These are phyloP conservation scores for Eilema sororculum DNA, from an alignment of 2,888 invertebrate species.

Conservation along the genomic window DNA sequence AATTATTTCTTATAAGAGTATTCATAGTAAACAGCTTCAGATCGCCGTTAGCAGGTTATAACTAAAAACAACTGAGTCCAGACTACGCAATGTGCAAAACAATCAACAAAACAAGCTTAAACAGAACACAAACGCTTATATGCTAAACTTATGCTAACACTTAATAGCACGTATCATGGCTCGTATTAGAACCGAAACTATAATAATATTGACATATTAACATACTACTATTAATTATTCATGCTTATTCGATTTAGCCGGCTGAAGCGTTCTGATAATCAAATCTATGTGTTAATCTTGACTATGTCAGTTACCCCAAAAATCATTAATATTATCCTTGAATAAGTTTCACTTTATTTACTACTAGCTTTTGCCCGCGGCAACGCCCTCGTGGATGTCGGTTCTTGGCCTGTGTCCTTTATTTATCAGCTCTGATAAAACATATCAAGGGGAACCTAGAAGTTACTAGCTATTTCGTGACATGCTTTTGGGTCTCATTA, in stretches of 20 bases:
- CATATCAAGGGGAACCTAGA: too few relatives aligned
- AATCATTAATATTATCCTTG: neutral
- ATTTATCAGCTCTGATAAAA: too few relatives aligned
- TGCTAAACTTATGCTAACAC: constrained; percentile 16
- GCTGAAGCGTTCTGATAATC: constrained; percentile 62
- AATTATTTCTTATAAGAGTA: neutral
- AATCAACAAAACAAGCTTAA: neutral
- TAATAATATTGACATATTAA: constrained; percentile 59
- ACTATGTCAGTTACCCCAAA: constrained; percentile 30
- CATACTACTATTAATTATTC: constrained; percentile 65
- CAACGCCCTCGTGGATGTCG: too few relatives aligned
- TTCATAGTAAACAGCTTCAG: neutral
- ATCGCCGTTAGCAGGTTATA: neutral
- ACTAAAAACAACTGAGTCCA: neutral
- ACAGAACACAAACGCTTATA: constrained; percentile 14
- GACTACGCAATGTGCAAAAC: neutral
- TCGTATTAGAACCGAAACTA: constrained; percentile 43
- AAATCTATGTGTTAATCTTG: constrained; percentile 53
- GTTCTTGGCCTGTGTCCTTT: too few relatives aligned
- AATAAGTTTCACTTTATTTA: neutral
- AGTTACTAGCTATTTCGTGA: too few relatives aligned
- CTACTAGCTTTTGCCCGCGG: too few relatives aligned
- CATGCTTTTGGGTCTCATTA: neutral
- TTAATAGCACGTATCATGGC: constrained; percentile 34
- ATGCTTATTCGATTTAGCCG: constrained; percentile 57